phyloP scores from a whole-genome alignment of 1,140 invertebrate species.

The Neuroterus valhalla region DNA sequence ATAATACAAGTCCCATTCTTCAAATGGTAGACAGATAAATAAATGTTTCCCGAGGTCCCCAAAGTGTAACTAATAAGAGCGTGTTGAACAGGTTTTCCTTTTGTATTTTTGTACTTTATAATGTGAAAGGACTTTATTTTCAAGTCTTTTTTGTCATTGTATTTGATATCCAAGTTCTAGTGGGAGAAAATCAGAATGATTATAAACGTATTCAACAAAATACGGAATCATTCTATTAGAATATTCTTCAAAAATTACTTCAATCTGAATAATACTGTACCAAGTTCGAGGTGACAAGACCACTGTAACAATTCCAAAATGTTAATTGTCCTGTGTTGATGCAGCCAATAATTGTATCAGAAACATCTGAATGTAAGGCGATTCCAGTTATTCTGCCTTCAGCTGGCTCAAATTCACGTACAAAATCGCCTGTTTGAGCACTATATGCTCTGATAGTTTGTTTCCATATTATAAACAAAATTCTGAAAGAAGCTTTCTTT shows the following conservation, averaged over 20 bases:
- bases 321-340: slow-evolving; percentile 74
- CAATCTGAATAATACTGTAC: slow-evolving; percentile 60
- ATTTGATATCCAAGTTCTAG: slow-evolving; percentile 57
- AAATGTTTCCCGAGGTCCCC: slow-evolving; percentile 51
- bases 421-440: slow-evolving; percentile 75
- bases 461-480: slow-evolving; percentile 77
- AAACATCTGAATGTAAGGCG: slow-evolving; percentile 67
- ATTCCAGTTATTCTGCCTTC: slow-evolving; percentile 74
- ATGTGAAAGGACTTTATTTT: slow-evolving; percentile 71
- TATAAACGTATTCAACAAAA: slow-evolving; percentile 36
- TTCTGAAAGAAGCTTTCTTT: slow-evolving; percentile 68
- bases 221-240: no score
- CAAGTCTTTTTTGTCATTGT: slow-evolving; percentile 34
- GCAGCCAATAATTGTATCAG: slow-evolving; percentile 75
- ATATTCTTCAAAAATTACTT: neutral
- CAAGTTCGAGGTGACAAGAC: slow-evolving; percentile 70
- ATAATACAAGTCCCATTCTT: slow-evolving; percentile 56
- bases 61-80: slow-evolving; percentile 59
- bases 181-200: slow-evolving; percentile 44
- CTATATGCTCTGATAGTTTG: slow-evolving; percentile 77
- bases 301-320: slow-evolving; percentile 76
- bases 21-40: slow-evolving; percentile 63
- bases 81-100: slow-evolving; percentile 50
- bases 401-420: slow-evolving; percentile 74
- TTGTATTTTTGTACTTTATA: slow-evolving; percentile 53